phyloP scores from a whole-genome alignment of 1,140 invertebrate genomes.

The Neodiprion fabricii region DNA sequence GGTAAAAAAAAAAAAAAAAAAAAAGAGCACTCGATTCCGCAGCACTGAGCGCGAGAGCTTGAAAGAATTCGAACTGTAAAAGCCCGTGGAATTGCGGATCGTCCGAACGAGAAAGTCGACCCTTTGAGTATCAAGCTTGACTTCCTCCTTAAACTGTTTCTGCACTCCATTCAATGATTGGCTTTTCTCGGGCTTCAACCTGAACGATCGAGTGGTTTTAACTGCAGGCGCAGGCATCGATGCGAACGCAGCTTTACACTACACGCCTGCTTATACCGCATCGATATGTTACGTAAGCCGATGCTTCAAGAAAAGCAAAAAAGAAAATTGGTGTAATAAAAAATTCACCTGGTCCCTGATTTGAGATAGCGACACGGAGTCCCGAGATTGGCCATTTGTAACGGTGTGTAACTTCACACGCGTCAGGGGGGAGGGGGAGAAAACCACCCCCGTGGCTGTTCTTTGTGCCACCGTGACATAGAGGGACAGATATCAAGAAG shows the following conservation, averaged over 20 bases:
- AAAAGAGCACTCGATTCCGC: background rate
- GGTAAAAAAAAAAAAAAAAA: background rate
- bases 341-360: background rate
- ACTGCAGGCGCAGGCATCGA: no score
- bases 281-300: no score
- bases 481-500: background rate
- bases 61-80: conserved; percentile 4
- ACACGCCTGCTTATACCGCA: no score
- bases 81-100: no score
- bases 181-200: no score
- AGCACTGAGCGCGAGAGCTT: conserved; percentile 18
- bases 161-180: no score
- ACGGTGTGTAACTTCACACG: background rate
- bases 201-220: no score
- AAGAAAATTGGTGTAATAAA: background rate
- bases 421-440: background rate
- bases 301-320: no score
- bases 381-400: background rate
- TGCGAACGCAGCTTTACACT: no score
- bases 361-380: background rate
- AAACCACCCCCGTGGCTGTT: background rate
- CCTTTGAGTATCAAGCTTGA: no score
- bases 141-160: no score
- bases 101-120: no score
- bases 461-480: background rate